A percentile compares a stretch with the other conserved stretches of the same genome.
phyloP scores from a whole-genome alignment of 2,113 vertebrate species.

The Rallus limicola region DNA sequence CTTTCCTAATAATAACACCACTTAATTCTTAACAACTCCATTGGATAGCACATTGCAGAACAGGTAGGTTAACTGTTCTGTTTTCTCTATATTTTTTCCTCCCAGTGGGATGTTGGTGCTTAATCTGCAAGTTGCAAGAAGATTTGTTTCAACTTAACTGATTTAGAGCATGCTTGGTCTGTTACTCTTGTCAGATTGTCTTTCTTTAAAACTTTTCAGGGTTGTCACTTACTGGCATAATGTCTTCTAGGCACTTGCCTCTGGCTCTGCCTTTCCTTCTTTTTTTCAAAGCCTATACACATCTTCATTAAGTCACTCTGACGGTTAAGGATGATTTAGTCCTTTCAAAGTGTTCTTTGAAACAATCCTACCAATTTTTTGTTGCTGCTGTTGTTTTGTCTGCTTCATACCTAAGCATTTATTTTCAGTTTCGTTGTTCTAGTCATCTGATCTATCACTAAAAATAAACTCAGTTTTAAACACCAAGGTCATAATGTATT shows the following conservation, averaged over 20 bases:
- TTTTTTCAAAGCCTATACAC: neutral
- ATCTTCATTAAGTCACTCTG: neutral
- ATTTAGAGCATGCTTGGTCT: neutral
- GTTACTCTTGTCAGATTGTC: neutral
- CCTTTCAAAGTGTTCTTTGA: neutral
- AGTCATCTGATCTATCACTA: neutral
- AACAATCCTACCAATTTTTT: neutral
- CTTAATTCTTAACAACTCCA: neutral
- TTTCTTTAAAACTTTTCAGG: constrained; percentile 11
- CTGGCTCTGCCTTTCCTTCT: neutral
- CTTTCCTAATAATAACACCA: neutral
- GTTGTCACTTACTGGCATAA: neutral
- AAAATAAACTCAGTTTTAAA: neutral
- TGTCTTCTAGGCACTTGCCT: neutral
- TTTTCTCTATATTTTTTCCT: neutral
- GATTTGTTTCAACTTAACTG: neutral
- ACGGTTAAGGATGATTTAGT: neutral
- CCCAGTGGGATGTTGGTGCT: neutral
- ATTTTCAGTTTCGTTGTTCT: neutral
- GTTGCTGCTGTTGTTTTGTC: neutral
- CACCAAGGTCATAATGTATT: neutral
- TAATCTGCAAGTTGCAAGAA: neutral
- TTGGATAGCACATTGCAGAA: neutral
- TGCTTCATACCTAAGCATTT: neutral
- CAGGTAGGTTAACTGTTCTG: neutral